These are phyloP conservation scores for Patella caerulea DNA, from an alignment of 2,888 invertebrate genomes.

Conservation along the genomic window DNA sequence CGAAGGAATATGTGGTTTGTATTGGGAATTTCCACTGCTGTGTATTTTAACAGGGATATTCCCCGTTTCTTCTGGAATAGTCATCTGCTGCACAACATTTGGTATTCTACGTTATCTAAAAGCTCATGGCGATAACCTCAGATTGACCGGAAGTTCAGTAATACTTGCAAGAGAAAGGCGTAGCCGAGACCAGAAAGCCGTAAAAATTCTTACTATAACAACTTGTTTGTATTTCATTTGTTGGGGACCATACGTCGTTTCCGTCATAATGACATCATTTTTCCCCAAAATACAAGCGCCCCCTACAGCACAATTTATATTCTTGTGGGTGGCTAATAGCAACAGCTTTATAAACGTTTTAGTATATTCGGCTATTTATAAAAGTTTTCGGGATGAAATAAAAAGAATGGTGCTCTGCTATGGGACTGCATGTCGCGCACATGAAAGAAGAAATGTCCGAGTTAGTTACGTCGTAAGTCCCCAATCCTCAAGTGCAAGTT, in stretches of 20 bases:
- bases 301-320: slow-evolving; percentile 30
- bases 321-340: slow-evolving; percentile 44
- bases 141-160: neutral
- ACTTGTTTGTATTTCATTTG: slow-evolving; percentile 42
- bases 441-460: too few species aligned
- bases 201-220: slow-evolving; percentile 40
- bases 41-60: slow-evolving; percentile 40
- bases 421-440: too few species aligned
- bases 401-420: slow-evolving; percentile 11
- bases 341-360: slow-evolving; percentile 51
- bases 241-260: slow-evolving; percentile 48
- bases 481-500: too few species aligned
- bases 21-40: slow-evolving; percentile 39
- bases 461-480: too few species aligned
- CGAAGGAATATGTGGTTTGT: slow-evolving; percentile 40
- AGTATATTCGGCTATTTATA: slow-evolving; percentile 41
- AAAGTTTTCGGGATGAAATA: slow-evolving; percentile 34
- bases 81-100: slow-evolving; percentile 37
- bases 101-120: slow-evolving; percentile 25
- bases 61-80: slow-evolving; percentile 39
- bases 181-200: slow-evolving; percentile 14
- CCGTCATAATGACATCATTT: slow-evolving; percentile 35
- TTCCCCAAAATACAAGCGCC: slow-evolving; percentile 24
- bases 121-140: neutral
- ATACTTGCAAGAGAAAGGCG: neutral